Evolutionary conservation across 23 tunicate species (phyloP).

Genomic region (Corella eumyota): DNA sequence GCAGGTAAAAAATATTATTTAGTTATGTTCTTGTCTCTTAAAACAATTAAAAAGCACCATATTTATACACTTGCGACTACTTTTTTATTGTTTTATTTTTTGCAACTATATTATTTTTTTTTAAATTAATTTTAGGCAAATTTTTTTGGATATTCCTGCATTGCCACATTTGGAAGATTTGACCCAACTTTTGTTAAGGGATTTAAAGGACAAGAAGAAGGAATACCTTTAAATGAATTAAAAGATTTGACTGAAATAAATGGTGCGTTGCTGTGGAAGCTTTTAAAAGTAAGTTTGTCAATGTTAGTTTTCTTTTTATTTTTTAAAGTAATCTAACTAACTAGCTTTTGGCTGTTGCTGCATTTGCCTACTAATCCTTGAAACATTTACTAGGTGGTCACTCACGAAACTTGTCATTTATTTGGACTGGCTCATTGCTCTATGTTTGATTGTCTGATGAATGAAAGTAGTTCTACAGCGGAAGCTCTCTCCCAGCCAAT

Average conservation of each 20-base stretch:
- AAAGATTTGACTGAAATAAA: slow-evolving; percentile 35
- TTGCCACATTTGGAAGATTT: slow-evolving; percentile 63
- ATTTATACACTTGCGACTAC: neutral
- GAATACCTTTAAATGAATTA: slow-evolving; percentile 40
- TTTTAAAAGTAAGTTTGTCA: slow-evolving; percentile 27
- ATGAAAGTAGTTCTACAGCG: slow-evolving; percentile 40
- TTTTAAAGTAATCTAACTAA: neutral
- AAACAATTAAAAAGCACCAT: neutral
- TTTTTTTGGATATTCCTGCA: slow-evolving; percentile 32
- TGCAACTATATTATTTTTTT: neutral
- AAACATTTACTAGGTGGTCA: no score
- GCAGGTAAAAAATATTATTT: slow-evolving; percentile 23
- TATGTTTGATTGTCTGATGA: slow-evolving; percentile 57
- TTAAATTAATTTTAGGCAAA: slow-evolving; percentile 25
- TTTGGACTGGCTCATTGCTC: slow-evolving; percentile 61
- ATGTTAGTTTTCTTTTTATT: neutral
- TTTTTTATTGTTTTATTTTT: neutral
- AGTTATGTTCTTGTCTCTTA: no score
- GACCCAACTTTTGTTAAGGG: slow-evolving; percentile 72
- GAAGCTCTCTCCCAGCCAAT: slow-evolving; percentile 65
- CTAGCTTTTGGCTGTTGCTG: neutral
- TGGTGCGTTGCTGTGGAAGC: slow-evolving; percentile 32
- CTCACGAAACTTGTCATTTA: slow-evolving; percentile 75
- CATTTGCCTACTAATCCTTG: no score
- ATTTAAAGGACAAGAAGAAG: slow-evolving; percentile 47